phyloP scores from a whole-genome alignment of 2,797 vertebrate genomes.

The Microctenopoma lineatum region DNA sequence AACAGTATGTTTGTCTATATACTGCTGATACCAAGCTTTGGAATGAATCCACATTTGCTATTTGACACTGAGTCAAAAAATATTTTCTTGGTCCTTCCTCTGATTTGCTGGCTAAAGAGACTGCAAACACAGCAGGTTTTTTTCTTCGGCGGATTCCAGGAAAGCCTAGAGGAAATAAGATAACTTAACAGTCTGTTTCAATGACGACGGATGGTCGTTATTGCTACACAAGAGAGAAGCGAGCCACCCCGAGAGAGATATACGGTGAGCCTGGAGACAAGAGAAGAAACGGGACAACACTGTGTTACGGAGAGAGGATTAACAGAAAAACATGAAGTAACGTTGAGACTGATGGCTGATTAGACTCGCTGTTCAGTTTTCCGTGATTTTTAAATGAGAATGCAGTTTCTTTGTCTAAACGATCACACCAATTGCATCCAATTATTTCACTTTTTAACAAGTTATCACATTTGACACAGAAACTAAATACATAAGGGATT shows the following conservation, averaged over 20 bases:
- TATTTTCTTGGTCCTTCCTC: constrained; percentile 39
- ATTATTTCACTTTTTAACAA: constrained; percentile 32
- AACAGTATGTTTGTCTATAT: constrained; percentile 6
- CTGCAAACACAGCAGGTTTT: constrained; percentile 65
- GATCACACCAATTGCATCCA: constrained; percentile 22
- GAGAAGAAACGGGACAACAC: constrained; percentile 66
- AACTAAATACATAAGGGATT: constrained; percentile 33
- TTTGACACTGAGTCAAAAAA: constrained; percentile 43
- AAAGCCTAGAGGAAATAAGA: constrained; percentile 73
- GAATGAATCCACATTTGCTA: constrained; percentile 22
- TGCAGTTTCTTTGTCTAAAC: not conserved
- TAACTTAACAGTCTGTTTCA: constrained; percentile 71
- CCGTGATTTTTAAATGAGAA: constrained; percentile 12
- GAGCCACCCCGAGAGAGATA: constrained; percentile 57
- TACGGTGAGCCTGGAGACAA: constrained; percentile 19
- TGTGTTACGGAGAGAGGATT: constrained; percentile 28
- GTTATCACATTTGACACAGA: constrained; percentile 33
- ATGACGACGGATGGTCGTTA: constrained; percentile 58
- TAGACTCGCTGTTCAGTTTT: constrained; percentile 68
- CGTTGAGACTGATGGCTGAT: constrained; percentile 77
- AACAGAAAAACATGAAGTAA: constrained; percentile 28
- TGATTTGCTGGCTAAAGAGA: constrained; percentile 51
- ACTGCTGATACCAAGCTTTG: constrained; percentile 44
- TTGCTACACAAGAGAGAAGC: constrained; percentile 57
- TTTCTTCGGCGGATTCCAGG: constrained; percentile 69